These are phyloP conservation scores for Ammodytes dubius DNA, from an alignment of 2,113 vertebrate species.

Conservation along the genomic window DNA sequence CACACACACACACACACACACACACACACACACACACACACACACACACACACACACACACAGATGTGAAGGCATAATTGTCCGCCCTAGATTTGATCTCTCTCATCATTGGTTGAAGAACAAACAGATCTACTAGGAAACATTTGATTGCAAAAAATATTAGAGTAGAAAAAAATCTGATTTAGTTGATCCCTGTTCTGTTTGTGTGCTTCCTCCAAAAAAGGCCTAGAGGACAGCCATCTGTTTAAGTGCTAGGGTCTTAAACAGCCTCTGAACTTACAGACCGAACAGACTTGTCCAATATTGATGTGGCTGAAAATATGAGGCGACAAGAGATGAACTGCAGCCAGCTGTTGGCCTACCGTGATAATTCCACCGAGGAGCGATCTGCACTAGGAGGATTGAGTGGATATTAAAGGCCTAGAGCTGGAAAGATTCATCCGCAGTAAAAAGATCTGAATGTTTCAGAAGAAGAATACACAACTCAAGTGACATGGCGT, in stretches of 20 bases:
- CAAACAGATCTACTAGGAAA: slow-evolving; percentile 15
- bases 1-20: background rate
- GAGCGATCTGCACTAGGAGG: slow-evolving; percentile 42
- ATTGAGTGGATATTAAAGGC: slow-evolving; percentile 38
- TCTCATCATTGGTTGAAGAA: slow-evolving; percentile 6
- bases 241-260: slow-evolving; percentile 64
- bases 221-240: slow-evolving; percentile 52
- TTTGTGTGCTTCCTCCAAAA: slow-evolving; percentile 39
- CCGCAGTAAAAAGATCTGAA: slow-evolving; percentile 63
- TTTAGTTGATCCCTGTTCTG: slow-evolving; percentile 37
- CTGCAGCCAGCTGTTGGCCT: slow-evolving; percentile 78
- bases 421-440: slow-evolving; percentile 38
- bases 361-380: slow-evolving; percentile 68
- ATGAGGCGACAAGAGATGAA: slow-evolving; percentile 74
- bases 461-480: slow-evolving; percentile 61
- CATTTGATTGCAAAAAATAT: slow-evolving; percentile 21
- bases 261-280: slow-evolving; percentile 61
- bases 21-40: background rate
- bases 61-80: background rate
- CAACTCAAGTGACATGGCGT: slow-evolving; percentile 37
- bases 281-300: slow-evolving; percentile 55
- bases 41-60: background rate
- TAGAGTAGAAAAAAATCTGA: slow-evolving; percentile 27
- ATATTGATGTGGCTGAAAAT: slow-evolving; percentile 73
- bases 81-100: slow-evolving; percentile 12